A percentile compares a stretch with the other conserved stretches of the same genome.
Conservation (phyloP, 1,140 invertebrate genomes). For the Lethrus apterus region DNA sequence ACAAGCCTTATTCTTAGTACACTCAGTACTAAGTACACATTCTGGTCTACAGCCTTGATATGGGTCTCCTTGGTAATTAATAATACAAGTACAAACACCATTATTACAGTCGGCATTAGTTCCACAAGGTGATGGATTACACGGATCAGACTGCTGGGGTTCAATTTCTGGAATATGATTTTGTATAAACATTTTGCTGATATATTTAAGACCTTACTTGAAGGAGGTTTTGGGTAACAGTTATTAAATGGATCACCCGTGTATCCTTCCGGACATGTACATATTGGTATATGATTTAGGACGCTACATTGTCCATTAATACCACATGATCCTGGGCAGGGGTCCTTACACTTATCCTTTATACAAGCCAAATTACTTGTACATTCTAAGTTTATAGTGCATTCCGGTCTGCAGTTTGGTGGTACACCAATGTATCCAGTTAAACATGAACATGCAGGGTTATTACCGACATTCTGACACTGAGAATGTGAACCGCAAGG, state of each 20-base stretch:
- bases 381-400: constrained; percentile 62
- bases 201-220: constrained; percentile 14
- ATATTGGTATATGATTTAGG: constrained; percentile 48
- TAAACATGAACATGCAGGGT: constrained; percentile 60
- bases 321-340: constrained; percentile 63
- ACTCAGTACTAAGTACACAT: constrained; percentile 62
- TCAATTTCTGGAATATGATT: constrained; percentile 16
- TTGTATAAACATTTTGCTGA: background rate
- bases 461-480: constrained; percentile 51
- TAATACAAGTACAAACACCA: constrained; percentile 42
- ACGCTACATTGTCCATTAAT: constrained; percentile 49
- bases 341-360: constrained; percentile 60
- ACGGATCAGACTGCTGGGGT: constrained; percentile 47
- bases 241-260: constrained; percentile 55
- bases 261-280: constrained; percentile 49
- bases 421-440: constrained; percentile 60
- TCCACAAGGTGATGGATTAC: constrained; percentile 63
- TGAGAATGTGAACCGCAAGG: constrained; percentile 61
- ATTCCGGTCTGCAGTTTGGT: constrained; percentile 66
- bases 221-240: constrained; percentile 43
- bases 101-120: constrained; percentile 57
- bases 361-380: constrained; percentile 58
- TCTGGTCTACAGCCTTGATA: constrained; percentile 58
- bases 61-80: constrained; percentile 45
- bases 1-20: constrained; percentile 56